phyloP scores from a whole-genome alignment of 1,140 invertebrate species.

The Anthonomus grandis region DNA sequence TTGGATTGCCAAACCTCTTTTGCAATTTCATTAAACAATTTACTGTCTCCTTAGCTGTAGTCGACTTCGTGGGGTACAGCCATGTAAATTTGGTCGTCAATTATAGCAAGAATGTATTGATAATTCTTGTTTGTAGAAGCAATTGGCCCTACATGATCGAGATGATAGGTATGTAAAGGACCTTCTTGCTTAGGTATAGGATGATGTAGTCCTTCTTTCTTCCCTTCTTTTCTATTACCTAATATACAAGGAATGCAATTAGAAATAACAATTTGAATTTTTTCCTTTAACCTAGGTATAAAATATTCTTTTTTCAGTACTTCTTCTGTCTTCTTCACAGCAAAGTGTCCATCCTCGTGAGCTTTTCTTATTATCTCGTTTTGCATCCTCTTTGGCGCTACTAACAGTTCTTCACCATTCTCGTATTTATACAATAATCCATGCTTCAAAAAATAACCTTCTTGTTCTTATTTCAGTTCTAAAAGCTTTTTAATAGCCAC shows the following conservation, averaged over 20 bases:
- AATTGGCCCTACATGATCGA: conserved; percentile 47
- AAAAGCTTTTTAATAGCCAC: conserved; percentile 29
- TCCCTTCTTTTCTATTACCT: conserved; percentile 45
- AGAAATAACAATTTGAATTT: conserved; percentile 39
- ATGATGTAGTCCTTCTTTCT: conserved; percentile 42
- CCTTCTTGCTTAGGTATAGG: conserved; percentile 33
- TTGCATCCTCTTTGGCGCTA: conserved; percentile 28
- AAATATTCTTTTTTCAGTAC: conserved; percentile 45
- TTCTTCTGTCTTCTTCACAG: conserved; percentile 43
- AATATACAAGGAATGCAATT: conserved; percentile 47
- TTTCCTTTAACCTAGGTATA: conserved; percentile 41
- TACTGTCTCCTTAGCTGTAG: conserved; percentile 38
- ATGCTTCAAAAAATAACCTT: conserved; percentile 33
- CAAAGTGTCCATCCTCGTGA: conserved; percentile 34
- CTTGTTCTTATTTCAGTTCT: conserved; percentile 24
- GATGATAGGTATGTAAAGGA: conserved; percentile 40
- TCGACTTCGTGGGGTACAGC: conserved; percentile 39
- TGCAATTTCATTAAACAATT: conserved; percentile 7
- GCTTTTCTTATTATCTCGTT: conserved; percentile 29
- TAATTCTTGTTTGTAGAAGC: conserved; percentile 43
- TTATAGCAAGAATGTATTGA: conserved; percentile 44
- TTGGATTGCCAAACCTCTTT: conserved; percentile 43
- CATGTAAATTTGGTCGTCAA: conserved; percentile 48
- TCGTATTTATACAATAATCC: conserved; percentile 29
- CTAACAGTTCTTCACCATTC: conserved; percentile 26